Conservation (phyloP, 37 sponge, comb jelly and placozoan genomes). For the Diacarnus erythraeanus region DNA sequence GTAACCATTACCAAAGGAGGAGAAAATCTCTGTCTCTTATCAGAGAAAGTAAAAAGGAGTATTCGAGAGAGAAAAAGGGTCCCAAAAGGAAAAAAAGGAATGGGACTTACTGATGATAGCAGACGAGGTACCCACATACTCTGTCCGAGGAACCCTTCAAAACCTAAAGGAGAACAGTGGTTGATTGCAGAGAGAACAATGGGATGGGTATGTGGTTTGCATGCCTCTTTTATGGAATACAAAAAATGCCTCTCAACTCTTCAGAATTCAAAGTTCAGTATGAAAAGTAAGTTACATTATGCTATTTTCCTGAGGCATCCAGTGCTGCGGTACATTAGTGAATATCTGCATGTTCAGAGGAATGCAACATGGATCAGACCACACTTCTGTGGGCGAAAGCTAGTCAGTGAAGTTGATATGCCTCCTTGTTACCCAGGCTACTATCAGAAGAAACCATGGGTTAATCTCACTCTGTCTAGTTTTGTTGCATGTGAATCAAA, state of each 20-base stretch:
- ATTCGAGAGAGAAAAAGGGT: neutral
- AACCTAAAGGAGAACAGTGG: conserved; percentile 58
- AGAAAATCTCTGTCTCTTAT: conserved; percentile 4
- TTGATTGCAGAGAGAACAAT: conserved; percentile 75
- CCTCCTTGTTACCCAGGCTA: conserved; percentile 78
- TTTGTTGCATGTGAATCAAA: conserved; percentile 79
- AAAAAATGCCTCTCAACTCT: conserved; percentile 55
- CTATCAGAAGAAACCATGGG: conserved; percentile 54
- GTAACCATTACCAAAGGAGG: conserved; percentile 17
- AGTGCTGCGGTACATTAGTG: conserved; percentile 79
- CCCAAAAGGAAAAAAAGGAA: neutral
- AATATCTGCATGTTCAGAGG: conserved; percentile 77
- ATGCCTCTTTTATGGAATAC: conserved; percentile 72
- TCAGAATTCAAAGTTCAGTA: neutral
- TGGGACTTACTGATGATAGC: too few relatives aligned
- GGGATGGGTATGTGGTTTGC: conserved; percentile 88
- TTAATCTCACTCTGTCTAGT: conserved; percentile 49
- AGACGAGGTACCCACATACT: neutral
- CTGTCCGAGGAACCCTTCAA: conserved; percentile 4
- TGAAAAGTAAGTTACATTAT: conserved; percentile 30
- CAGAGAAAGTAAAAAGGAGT: neutral
- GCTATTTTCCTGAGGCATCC: conserved; percentile 77
- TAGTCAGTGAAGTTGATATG: conserved; percentile 20
- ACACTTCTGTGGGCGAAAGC: conserved; percentile 33
- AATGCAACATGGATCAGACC: conserved; percentile 69